Base-by-base conservation (phyloP, 2,113 vertebrate genomes). In the Pterocles gutturalis region DNA sequence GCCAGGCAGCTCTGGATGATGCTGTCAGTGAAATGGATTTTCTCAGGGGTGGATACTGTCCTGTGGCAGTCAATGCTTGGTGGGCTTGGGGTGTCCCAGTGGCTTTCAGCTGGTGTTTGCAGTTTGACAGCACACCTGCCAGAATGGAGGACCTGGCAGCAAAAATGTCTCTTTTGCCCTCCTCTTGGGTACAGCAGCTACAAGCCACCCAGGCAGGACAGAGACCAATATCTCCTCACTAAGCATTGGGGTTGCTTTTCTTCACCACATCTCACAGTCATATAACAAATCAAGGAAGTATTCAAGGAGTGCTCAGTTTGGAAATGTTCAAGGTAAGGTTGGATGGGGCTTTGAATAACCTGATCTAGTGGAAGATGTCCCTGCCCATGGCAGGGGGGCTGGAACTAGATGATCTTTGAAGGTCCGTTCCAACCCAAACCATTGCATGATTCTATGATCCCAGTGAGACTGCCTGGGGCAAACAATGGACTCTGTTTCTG, bases 171-270 rank as follows among this genome's bases (percentile, higher is more conserved):
- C 22, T 58, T 20, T 57, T 41, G 11, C 2, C 8, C 7, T 58
- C 11, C 43, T 46, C n/a, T 77, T 24, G 9, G 9, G 45, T 71
- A 53, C 10, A 41, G 28, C 36, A 46, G 29, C 36, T 41, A 46
- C 1, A 0, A 65, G 58, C 48, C 3, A 1, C 9, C 34, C 41
- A 67, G 31, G 3, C 26, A 36, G 34, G 34, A 10, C 53, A 54
- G 60, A 55, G n/a, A 36, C 21, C 31, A 61, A 4, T 15, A 12
- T 11, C 31, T 67, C 17, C 53, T 73, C 55, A 15, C 11, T n/a
- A 49, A 61, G 31, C 16, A 11, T 5, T 48, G 41, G 4, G 8
- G 15, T 33, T 72, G 60, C 29, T 89, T 84, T 79, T 61, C 41
- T 55, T 67, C 15, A 61, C 13, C 11, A 1, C 14, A n/a, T 55